These are phyloP conservation scores for Ostrea denselamellosa DNA, from an alignment of 1,140 invertebrate species.

Conservation along the genomic window DNA sequence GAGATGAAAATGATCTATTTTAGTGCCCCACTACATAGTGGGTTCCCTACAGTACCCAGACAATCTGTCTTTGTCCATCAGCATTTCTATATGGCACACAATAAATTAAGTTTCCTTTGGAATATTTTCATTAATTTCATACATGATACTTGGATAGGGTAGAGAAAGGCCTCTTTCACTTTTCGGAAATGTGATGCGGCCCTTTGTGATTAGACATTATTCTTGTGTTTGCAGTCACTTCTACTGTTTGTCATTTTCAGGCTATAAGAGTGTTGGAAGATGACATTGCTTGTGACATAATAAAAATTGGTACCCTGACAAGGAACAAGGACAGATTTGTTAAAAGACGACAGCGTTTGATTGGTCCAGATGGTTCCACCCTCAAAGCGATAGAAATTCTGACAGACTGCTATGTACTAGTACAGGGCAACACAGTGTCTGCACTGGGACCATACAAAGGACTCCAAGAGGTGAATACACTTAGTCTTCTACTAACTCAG, in stretches of 20 bases:
- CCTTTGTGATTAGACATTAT: too few species aligned
- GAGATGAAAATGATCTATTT: too few species aligned
- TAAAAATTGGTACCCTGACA: constrained; percentile 96
- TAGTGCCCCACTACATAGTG: too few species aligned
- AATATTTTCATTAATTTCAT: too few species aligned
- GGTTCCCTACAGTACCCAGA: too few species aligned
- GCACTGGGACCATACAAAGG: constrained; percentile 97
- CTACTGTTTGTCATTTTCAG: constrained; percentile 60
- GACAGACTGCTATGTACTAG: constrained; percentile 98
- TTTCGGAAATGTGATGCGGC: too few species aligned
- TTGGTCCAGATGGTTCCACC: constrained; percentile 98
- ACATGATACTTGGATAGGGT: too few species aligned
- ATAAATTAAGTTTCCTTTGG: too few species aligned
- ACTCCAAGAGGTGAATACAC: constrained; percentile 86
- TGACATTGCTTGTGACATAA: constrained; percentile 95
- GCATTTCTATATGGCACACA: too few species aligned
- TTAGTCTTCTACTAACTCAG: too few species aligned
- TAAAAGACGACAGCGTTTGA: constrained; percentile 94
- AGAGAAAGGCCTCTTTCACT: too few species aligned
- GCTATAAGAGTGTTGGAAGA: constrained; percentile 86
- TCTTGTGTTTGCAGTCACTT: neutral
- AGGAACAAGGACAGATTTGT: constrained; percentile 97
- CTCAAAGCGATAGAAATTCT: constrained; percentile 98
- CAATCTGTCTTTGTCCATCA: too few species aligned
- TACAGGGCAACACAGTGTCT: constrained; percentile 98